Evolutionary conservation across 2,797 vertebrate genomes (phyloP), one percentile per base, ranked within the genome.

Genomic region (Sebastolobus alascanus): DNA sequence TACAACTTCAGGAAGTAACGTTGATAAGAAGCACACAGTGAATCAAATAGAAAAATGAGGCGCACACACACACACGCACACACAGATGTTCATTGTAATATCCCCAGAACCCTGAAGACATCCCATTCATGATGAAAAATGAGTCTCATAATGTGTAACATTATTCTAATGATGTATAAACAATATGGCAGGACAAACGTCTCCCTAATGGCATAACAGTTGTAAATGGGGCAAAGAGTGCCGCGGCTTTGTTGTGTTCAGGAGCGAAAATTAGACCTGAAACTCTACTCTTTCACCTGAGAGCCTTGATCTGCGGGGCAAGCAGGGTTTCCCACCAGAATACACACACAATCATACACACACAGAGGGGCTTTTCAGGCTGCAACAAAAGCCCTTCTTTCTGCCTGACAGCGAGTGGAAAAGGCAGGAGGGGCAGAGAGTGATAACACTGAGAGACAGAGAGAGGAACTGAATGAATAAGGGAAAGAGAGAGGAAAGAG

Each of bases 341-440:
- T 16, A 75, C 68, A 75, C 61, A 25, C 37, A 40, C 12, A 9
- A 68, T 43, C 38, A 73, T 22, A 61, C 8, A 59, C 33, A 68
- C 11, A 68, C 9, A 76, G 3, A 61, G 68, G 79, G 81, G 83
- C 86, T 84, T 91, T 93, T 93, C 82, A 92, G 64, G 33, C 73
- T 46, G 29, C 56, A 87, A 94, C 88, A 92, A 92, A 90, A 84
- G 84, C 61, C 79, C 84, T 68, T 86, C 83, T 89, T 70, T 90
- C 74, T 82, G 81, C 60, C 56, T 82, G 83, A 90, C 6, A 13
- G 66, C 67, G 80, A 90, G 84, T 65, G 67, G 81, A 81, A 67
- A 72, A 85, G 82, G 86, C 75, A 82, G 67, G 73, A 37, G 56
- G 76, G 77, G 68, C 37, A 73, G 73, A 67, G 59, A 77, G 84